Evolutionary conservation across 2,797 vertebrate genomes (phyloP), one percentile per base, ranked within the genome.

Genomic region (Darevskia nairensis): DNA sequence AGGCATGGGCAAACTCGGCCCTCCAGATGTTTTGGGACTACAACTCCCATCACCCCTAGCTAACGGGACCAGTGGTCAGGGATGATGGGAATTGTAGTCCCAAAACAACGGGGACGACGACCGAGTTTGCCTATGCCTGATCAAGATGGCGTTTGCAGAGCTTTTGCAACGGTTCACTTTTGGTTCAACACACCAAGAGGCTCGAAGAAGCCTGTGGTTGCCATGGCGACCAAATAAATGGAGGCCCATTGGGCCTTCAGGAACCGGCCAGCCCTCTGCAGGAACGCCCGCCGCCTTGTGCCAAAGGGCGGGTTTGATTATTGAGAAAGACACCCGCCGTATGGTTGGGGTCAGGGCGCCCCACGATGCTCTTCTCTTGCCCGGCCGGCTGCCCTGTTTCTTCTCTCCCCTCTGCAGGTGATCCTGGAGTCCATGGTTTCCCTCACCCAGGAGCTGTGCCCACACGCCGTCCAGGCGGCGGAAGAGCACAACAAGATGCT

Each of bases 351-450:
- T 13, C 15, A 11, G 9, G 19, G 4, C 17, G 35, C n/a, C 44
- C 44, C 27, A 44, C 1, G 2, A n/a, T 23, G 10, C 15, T 21
- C 41, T 44, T 35, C 79, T 50, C 44, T 10, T 13, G 50, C 17
- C 1, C 19, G n/a, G 9, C 10, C 9, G 23, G 25, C 68, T 69
- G 64, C 64, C 9, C 27, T 69, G 68, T 27, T 1, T 69, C 29
- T 69, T 50, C 29, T 69, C 68, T 69, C 27, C 2, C 23, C 25
- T 68, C 64, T 68, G 64, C 94, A 98, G 98, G 98, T 98, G 94
- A 98, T 98, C 1, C 97, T 98, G 95, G 98, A 98, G 95, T 98
- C 98, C 27, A 98, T 98, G 98, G 98, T 98, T 93, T 98, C 97
- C 86, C 96, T 98, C 25, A 98, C 98, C 2, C 97, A 97, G 5